Evolutionary conservation across 2,797 vertebrate species (phyloP).

Genomic region (Fistularia tabacaria): DNA sequence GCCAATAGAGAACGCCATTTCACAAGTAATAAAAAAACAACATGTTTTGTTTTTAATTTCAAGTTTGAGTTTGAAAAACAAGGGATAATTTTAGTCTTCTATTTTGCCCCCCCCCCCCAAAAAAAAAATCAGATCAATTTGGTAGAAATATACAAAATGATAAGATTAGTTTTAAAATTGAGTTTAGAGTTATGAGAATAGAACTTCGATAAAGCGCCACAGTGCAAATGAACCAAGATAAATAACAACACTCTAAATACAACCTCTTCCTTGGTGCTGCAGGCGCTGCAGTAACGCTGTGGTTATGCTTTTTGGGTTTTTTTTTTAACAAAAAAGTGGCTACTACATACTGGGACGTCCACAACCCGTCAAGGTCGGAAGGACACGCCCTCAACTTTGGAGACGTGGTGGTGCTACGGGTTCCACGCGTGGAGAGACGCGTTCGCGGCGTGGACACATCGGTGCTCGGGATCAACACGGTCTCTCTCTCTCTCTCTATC

Average conservation of each 20-base stretch:
- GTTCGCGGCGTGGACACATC: too few relatives aligned
- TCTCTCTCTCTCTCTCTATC: too few relatives aligned
- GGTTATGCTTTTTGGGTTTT: not conserved
- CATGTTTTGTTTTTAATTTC: not conserved
- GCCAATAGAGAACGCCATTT: slow-evolving; percentile 54
- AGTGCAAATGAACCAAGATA: not conserved
- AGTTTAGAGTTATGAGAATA: not conserved
- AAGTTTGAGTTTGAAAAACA: too few relatives aligned
- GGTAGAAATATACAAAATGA: too few relatives aligned
- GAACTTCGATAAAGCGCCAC: not conserved
- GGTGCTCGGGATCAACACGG: too few relatives aligned
- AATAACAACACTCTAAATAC: too few relatives aligned
- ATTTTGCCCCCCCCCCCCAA: too few relatives aligned
- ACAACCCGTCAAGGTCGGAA: slow-evolving; percentile 19
- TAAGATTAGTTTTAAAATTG: too few relatives aligned
- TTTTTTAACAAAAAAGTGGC: not conserved
- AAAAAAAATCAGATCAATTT: too few relatives aligned
- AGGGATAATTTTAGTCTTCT: not conserved
- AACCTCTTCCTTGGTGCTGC: too few relatives aligned
- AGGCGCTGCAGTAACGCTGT: too few relatives aligned
- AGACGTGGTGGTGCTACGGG: slow-evolving; percentile 1
- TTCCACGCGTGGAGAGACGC: not conserved
- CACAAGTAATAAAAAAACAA: slow-evolving; percentile 7
- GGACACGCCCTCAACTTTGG: slow-evolving; percentile 65
- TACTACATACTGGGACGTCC: not conserved